phyloP scores from a whole-genome alignment of 2,113 vertebrate species.

The Pogona vitticeps region DNA sequence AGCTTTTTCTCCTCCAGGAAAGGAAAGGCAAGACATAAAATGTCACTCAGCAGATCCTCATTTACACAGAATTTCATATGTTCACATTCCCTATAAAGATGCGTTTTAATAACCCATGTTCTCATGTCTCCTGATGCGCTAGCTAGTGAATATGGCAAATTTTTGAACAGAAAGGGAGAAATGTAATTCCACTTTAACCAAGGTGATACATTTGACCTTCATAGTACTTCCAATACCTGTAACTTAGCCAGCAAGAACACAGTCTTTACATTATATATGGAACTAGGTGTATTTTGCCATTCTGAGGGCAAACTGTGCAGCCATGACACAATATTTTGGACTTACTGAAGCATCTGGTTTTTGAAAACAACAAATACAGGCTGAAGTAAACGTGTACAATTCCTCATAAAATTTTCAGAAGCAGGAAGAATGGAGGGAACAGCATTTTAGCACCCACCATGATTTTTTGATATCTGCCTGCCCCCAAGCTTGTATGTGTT shows the following conservation, averaged over 20 bases:
- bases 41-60: not conserved
- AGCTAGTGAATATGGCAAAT: not conserved
- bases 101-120: constrained; percentile 26
- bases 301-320: not conserved
- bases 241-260: not conserved
- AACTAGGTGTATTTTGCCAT: not conserved
- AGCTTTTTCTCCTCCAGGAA: constrained; percentile 31
- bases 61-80: constrained; percentile 21
- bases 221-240: not conserved
- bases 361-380: not conserved
- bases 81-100: constrained; percentile 16
- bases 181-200: not conserved
- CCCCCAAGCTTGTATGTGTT: too few species aligned
- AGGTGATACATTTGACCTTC: not conserved
- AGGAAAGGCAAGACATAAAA: constrained; percentile 40
- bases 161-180: not conserved
- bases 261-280: not conserved
- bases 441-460: not conserved
- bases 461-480: not conserved
- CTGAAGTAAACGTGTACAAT: not conserved
- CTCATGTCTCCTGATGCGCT: constrained; percentile 16
- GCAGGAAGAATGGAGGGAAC: not conserved
- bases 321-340: not conserved
- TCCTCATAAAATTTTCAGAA: not conserved
- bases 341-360: not conserved